Percentiles rank a stretch among this genome's conserved stretches.
phyloP scores from a whole-genome alignment of 1,140 invertebrate genomes.

The Yoshiicerus persimilis region DNA sequence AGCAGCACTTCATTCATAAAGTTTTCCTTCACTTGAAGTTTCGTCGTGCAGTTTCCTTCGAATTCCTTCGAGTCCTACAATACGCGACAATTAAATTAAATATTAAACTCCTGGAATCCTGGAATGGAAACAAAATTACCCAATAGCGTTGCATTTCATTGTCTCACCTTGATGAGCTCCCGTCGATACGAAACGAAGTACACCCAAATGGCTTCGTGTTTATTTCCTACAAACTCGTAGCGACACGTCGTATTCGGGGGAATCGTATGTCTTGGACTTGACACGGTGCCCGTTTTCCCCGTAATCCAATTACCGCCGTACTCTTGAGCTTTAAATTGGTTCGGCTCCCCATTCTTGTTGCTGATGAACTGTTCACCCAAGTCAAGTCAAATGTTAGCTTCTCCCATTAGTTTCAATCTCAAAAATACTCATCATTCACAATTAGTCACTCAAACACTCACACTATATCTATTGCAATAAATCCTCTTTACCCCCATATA shows the following conservation, averaged over 20 bases:
- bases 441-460: background rate
- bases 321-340: conserved; percentile 54
- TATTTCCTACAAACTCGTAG: conserved; percentile 76
- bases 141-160: background rate
- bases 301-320: conserved; percentile 52
- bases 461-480: too few relatives aligned
- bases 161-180: conserved; percentile 45
- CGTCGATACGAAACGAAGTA: conserved; percentile 76
- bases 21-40: conserved; percentile 65
- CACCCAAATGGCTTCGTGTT: conserved; percentile 79
- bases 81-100: background rate
- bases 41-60: conserved; percentile 58
- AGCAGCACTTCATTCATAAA: conserved; percentile 55
- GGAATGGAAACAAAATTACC: background rate
- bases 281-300: conserved; percentile 61
- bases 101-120: background rate
- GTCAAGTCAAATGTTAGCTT: background rate
- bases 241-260: conserved; percentile 82
- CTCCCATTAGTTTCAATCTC: background rate
- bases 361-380: conserved; percentile 50
- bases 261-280: conserved; percentile 77
- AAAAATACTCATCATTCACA: background rate
- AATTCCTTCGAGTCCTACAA: conserved; percentile 46
- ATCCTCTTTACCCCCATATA: too few relatives aligned
- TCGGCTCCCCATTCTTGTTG: conserved; percentile 60